A percentile compares a stretch with the other conserved stretches of the same genome.
Evolutionary conservation across 2,888 invertebrate species (phyloP).

Genomic region (Rhynchonema sp.): DNA sequence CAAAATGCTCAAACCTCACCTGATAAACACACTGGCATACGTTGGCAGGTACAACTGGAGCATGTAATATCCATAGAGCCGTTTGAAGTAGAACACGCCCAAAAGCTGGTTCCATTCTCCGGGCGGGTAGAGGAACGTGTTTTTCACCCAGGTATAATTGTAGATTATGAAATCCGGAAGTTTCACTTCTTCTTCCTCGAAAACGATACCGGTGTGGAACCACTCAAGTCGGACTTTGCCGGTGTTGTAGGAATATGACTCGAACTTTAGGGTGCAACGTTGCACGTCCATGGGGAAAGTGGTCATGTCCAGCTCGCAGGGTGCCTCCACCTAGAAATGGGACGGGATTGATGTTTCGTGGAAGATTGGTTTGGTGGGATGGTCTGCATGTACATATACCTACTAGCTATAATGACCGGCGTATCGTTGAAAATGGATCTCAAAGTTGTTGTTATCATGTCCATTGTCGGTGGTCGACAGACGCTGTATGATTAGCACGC

Average conservation of each 20-base stretch:
- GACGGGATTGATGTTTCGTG: too few relatives aligned
- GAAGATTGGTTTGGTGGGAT: too few relatives aligned
- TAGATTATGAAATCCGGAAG: background rate
- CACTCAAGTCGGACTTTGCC: conserved; percentile 1
- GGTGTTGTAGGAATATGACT: background rate
- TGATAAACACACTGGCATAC: conserved; percentile 9
- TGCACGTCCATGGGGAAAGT: conserved; percentile 6
- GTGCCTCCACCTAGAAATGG: conserved; percentile 6
- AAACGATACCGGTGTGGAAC: background rate
- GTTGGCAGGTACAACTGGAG: conserved; percentile 10
- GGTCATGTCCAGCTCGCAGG: conserved; percentile 9
- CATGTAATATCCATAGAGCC: conserved; percentile 9
- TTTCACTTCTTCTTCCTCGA: background rate
- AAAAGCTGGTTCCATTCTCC: conserved; percentile 11
- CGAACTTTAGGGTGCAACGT: background rate
- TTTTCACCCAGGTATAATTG: conserved; percentile 8
- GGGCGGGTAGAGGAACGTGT: conserved; percentile 10
- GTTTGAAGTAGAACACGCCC: conserved; percentile 8
- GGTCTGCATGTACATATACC: too few relatives aligned
- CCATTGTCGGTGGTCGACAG: too few relatives aligned
- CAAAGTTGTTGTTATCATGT: too few relatives aligned
- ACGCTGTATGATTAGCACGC: too few relatives aligned
- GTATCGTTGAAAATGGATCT: too few relatives aligned
- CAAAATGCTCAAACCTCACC: background rate
- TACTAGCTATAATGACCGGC: too few relatives aligned